A percentile compares a stretch with the other conserved stretches of the same genome.
These are phyloP conservation scores for Pyrocoelia pectoralis DNA, from an alignment of 2,888 invertebrate genomes.

Conservation along the genomic window DNA sequence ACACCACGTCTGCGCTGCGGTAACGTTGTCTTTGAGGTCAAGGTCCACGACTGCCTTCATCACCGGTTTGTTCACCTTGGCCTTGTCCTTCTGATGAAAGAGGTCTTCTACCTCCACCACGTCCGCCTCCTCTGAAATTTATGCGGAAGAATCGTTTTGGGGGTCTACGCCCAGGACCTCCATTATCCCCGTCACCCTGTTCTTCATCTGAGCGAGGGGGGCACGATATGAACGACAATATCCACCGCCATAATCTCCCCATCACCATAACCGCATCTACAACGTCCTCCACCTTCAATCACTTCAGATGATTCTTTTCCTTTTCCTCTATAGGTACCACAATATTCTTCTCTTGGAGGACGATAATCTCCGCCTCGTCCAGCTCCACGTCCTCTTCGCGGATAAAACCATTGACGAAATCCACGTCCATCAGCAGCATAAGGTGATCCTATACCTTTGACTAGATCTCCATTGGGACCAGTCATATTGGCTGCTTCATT, in stretches of 20 bases:
- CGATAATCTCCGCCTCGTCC: constrained; percentile 66
- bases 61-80: constrained; percentile 57
- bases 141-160: constrained; percentile 73
- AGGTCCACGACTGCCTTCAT: constrained; percentile 57
- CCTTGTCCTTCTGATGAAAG: constrained; percentile 64
- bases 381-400: constrained; percentile 64
- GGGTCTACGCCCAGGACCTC: constrained; percentile 63
- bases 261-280: constrained; percentile 47
- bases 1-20: constrained; percentile 58
- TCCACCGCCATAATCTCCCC: too few species aligned
- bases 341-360: constrained; percentile 47
- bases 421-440: constrained; percentile 93
- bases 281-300: constrained; percentile 57
- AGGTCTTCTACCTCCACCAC: constrained; percentile 65
- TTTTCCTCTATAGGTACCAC: constrained; percentile 56
- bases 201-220: constrained; percentile 58
- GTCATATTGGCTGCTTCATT: constrained; percentile 98
- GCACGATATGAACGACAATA: constrained; percentile 60
- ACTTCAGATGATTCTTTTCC: constrained; percentile 40
- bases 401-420: constrained; percentile 71
- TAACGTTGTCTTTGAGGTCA: constrained; percentile 57
- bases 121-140: constrained; percentile 76
- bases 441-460: constrained; percentile 95
- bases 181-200: constrained; percentile 58
- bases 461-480: constrained; percentile 94